These are phyloP conservation scores for Syngnathus floridae DNA, from an alignment of 2,113 vertebrate species.

Conservation along the genomic window DNA sequence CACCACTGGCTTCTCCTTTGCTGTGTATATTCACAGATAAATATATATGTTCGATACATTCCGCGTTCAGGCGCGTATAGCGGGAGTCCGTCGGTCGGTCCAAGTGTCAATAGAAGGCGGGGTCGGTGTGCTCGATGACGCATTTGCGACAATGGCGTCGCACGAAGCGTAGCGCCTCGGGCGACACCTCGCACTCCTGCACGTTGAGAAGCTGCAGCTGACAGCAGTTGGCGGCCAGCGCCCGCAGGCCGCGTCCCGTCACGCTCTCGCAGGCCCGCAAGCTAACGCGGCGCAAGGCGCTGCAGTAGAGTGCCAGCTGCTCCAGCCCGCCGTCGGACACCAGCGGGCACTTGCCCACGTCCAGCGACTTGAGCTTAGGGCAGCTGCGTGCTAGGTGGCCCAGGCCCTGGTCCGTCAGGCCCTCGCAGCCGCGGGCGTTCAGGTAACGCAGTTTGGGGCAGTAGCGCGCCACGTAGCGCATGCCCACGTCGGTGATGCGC, in stretches of 20 bases:
- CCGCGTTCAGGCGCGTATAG: background rate
- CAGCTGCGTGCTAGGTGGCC: conserved; percentile 93
- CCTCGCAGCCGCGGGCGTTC: conserved; percentile 94
- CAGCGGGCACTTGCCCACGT: conserved; percentile 93
- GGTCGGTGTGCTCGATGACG: conserved; percentile 96
- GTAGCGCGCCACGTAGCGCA: conserved; percentile 95
- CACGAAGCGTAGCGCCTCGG: conserved; percentile 88
- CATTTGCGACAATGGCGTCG: conserved; percentile 90
- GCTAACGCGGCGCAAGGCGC: conserved; percentile 87
- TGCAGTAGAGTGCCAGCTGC: conserved; percentile 89
- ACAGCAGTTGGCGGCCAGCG: conserved; percentile 89
- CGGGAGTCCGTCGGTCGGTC: too few species aligned
- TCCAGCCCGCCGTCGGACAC: conserved; percentile 89
- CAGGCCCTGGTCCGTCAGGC: conserved; percentile 93
- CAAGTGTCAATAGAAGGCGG: conserved; percentile 82
- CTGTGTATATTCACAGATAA: too few species aligned
- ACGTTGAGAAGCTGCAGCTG: conserved; percentile 95
- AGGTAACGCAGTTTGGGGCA: conserved; percentile 95
- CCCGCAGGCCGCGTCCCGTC: conserved; percentile 85
- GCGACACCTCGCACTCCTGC: conserved; percentile 93
- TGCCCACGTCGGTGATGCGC: conserved; percentile 91
- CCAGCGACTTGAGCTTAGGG: conserved; percentile 88
- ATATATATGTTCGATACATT: conserved; percentile 3
- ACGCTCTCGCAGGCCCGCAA: conserved; percentile 92
- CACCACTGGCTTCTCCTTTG: background rate